These are phyloP conservation scores for Platyura marginata DNA, from an alignment of 1,140 invertebrate genomes.

Conservation along the genomic window DNA sequence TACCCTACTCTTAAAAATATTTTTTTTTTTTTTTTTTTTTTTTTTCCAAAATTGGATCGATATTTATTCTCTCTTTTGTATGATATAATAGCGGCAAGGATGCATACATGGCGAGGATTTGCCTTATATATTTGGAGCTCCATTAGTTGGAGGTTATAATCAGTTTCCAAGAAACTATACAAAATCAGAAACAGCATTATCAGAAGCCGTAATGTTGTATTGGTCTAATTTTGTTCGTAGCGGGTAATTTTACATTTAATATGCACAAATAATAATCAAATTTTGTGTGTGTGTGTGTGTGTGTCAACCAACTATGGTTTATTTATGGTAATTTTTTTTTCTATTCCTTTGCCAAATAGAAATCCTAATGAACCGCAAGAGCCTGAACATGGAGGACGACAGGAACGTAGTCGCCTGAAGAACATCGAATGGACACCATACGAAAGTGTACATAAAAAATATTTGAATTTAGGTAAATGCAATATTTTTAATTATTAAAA, in stretches of 20 bases:
- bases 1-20: no score
- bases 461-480: slow-evolving; percentile 69
- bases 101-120: slow-evolving; percentile 78
- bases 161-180: slow-evolving; percentile 80
- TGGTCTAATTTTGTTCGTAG: slow-evolving; percentile 91
- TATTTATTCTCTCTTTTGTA: no score
- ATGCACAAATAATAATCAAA: no score
- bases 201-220: slow-evolving; percentile 85
- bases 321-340: neutral
- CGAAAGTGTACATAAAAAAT: slow-evolving; percentile 81
- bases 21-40: no score
- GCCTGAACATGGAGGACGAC: slow-evolving; percentile 39
- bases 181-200: slow-evolving; percentile 71
- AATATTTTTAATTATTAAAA: neutral
- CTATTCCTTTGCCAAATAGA: no score
- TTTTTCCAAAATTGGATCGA: no score
- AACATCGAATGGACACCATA: slow-evolving; percentile 83
- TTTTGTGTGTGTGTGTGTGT: no score
- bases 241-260: no score
- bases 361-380: slow-evolving; percentile 76
- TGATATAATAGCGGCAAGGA: neutral
- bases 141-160: slow-evolving; percentile 56
- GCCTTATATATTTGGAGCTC: slow-evolving; percentile 60
- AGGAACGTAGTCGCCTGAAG: slow-evolving; percentile 57
- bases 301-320: neutral